Evolutionary conservation across 2,113 vertebrate species (phyloP).

Genomic region (Mastomys natalensis): DNA sequence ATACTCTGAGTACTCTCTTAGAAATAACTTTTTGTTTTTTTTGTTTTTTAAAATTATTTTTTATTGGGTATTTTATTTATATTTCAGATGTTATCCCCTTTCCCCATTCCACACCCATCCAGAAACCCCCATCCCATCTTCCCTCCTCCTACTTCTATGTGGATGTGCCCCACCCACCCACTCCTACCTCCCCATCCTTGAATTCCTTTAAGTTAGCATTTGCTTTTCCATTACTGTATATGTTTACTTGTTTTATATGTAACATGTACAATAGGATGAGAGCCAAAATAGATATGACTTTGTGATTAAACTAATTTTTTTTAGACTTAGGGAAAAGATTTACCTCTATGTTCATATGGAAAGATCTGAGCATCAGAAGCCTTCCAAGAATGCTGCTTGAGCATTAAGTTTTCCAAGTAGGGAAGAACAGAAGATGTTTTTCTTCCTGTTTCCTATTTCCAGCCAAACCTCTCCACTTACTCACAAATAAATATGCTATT

Average conservation of each 20-base stretch:
- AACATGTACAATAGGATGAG: neutral
- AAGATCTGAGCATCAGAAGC: neutral
- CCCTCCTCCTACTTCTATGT: too few species aligned
- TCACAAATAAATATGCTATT: too few species aligned
- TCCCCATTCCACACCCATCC: too few species aligned
- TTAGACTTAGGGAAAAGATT: neutral
- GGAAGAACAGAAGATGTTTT: neutral
- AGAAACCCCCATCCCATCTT: too few species aligned
- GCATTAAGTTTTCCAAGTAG: slow-evolving; percentile 11
- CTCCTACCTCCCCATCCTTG: too few species aligned
- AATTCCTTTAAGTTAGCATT: neutral
- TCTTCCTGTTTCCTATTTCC: too few species aligned
- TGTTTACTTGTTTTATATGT: slow-evolving; percentile 22
- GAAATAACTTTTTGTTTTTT: neutral
- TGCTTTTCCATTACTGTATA: neutral
- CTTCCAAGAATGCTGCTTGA: slow-evolving; percentile 42
- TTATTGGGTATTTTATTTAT: too few species aligned
- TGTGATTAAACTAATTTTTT: neutral
- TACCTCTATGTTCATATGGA: neutral
- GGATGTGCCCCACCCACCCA: too few species aligned
- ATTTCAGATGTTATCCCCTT: too few species aligned
- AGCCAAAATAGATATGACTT: neutral
- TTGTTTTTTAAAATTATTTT: too few species aligned
- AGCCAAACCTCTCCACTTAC: too few species aligned
- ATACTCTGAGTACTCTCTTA: neutral